Base-by-base conservation (phyloP, 2,888 invertebrate genomes). In the Halictus ligatus region DNA sequence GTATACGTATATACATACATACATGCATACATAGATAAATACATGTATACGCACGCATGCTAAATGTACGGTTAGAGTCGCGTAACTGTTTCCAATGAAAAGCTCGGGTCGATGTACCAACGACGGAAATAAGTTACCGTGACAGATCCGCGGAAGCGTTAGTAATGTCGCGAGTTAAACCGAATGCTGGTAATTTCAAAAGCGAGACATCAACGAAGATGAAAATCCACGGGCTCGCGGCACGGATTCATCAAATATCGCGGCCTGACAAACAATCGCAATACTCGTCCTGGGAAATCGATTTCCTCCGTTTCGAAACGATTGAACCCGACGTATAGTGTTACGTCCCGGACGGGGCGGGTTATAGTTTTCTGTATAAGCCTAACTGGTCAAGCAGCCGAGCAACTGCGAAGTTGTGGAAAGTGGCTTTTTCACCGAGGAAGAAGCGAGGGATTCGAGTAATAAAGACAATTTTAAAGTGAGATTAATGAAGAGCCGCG, bases 51-150 rank as follows among this genome's bases (percentile, higher is more conserved):
- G 50, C 7, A 21, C 21, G 50, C 50, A 54, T 21, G 54, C 21
- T 21, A 21, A 87, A 64, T 21, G 72, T n/a, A 77, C 75, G 81
- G 74, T 78, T 79, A 79, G 67, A 67, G 72, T 58, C 67, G 58
- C 25, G 78, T 54, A 81, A 86, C 72, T 21, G 48, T 83, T 85
- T 29, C 50, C 60, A 84, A 80, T 78, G 67, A 72, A 69, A 72
- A 72, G 60, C 35, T 35, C 40, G 25, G 83, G 73, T 89, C 89
- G 87, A 89, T 87, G 78, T 5, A 12, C 43, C 48, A 78, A 64
- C 46, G 43, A 6, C 75, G 43, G 69, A 87, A 87, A 89, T 83
- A 89, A 87, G 83, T 89, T 87, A 87, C 69, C 21, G 50, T 69
- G 79, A 86, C 80, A 77, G 46, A 75, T 72, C 71, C 83, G 69